Conservation (phyloP, 2,797 vertebrate species). For the Chiloscyllium punctatum region DNA sequence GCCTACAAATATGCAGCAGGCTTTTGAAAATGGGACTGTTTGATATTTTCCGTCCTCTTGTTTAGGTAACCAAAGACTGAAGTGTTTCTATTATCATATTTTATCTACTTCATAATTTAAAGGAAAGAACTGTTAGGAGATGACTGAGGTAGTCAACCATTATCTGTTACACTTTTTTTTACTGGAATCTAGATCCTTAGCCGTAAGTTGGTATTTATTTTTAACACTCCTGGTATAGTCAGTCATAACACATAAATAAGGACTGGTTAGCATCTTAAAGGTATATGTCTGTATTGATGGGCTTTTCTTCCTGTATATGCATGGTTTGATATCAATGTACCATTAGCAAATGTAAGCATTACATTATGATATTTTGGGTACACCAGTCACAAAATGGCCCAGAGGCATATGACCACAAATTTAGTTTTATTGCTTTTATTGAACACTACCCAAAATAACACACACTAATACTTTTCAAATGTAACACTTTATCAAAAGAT, state of each 20-base stretch:
- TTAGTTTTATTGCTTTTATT: background rate
- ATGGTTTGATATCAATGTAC: conserved; percentile 27
- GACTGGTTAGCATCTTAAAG: conserved; percentile 1
- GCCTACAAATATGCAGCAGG: background rate
- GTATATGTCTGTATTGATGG: background rate
- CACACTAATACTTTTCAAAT: conserved; percentile 8
- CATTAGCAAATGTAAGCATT: background rate
- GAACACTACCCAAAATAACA: background rate
- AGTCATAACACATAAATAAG: background rate
- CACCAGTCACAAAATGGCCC: background rate
- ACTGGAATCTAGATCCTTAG: conserved; percentile 26
- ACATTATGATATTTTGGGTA: background rate
- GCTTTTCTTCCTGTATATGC: background rate
- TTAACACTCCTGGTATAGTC: background rate
- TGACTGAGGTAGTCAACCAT: background rate
- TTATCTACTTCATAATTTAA: conserved; percentile 32
- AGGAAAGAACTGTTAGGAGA: background rate
- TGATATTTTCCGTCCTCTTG: background rate
- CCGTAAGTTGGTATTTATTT: conserved; percentile 16
- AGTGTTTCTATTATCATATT: background rate
- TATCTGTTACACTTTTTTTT: conserved; percentile 28
- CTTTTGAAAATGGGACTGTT: background rate
- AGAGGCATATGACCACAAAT: background rate
- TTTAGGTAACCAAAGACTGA: conserved; percentile 21
- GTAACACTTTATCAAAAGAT: background rate